A percentile compares a stretch with the other conserved stretches of the same genome.
Evolutionary conservation across 2,888 invertebrate genomes (phyloP).

Genomic region (Andrena fulva): DNA sequence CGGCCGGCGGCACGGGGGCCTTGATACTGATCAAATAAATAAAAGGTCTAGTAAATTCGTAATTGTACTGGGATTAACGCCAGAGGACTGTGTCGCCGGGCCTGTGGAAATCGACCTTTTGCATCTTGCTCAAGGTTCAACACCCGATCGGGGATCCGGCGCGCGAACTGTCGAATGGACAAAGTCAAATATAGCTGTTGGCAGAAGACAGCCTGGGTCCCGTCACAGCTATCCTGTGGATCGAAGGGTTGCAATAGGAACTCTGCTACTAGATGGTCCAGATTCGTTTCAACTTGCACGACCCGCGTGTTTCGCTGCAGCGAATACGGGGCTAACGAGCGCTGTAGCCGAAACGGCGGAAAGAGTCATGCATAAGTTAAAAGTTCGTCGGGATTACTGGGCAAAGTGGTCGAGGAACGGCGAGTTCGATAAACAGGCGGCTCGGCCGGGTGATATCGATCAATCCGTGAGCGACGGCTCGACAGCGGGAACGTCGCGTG

Average conservation of each 20-base stretch:
- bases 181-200: too few species aligned
- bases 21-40: constrained; percentile 7
- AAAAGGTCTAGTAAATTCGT: background rate
- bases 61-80: constrained; percentile 10
- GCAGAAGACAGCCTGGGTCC: background rate
- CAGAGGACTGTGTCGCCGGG: background rate
- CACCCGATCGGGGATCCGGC: background rate
- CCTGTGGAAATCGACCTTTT: background rate
- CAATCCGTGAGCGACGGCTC: constrained; percentile 9
- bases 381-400: constrained; percentile 31
- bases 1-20: background rate
- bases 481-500: constrained; percentile 22
- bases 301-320: background rate
- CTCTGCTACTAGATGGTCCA: too few species aligned
- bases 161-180: background rate
- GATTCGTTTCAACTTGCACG: too few species aligned
- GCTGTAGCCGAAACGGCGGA: constrained; percentile 2
- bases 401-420: constrained; percentile 7
- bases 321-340: background rate
- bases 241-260: too few species aligned
- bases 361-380: constrained; percentile 39
- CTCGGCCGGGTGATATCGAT: constrained; percentile 23
- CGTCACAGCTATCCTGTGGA: background rate
- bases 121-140: background rate
- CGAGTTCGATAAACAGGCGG: constrained; percentile 27